Percentiles rank a stretch among this genome's conserved stretches.
Evolutionary conservation across 2,888 invertebrate genomes (phyloP).

Genomic region (Nephrotoma appendiculata): DNA sequence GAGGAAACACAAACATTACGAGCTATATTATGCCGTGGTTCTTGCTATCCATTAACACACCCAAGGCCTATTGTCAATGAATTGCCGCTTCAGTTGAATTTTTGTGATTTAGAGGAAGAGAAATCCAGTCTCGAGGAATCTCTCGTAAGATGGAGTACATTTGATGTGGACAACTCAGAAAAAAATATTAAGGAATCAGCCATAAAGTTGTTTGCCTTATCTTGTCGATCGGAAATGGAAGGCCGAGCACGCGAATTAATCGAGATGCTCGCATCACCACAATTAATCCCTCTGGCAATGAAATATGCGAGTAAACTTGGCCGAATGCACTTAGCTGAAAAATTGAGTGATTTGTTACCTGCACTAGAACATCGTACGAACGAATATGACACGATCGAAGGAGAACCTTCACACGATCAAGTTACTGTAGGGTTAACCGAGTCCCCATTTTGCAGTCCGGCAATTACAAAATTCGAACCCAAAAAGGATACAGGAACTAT

Average conservation of each 20-base stretch:
- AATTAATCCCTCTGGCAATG: conserved; percentile 67
- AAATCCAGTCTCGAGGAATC: conserved; percentile 70
- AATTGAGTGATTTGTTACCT: conserved; percentile 46
- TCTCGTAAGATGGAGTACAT: conserved; percentile 47
- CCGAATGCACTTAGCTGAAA: conserved; percentile 62
- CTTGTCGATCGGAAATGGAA: conserved; percentile 72
- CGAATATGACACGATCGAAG: conserved; percentile 10
- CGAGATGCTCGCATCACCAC: conserved; percentile 62
- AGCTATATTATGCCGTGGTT: conserved; percentile 79
- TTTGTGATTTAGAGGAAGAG: conserved; percentile 65
- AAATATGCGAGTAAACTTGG: conserved; percentile 74
- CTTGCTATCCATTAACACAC: conserved; percentile 69
- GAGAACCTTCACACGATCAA: neutral
- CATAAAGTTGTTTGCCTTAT: conserved; percentile 81
- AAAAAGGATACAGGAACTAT: conserved; percentile 13
- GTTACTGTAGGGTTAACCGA: conserved; percentile 12
- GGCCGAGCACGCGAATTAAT: conserved; percentile 76
- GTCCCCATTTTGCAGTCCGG: conserved; percentile 14
- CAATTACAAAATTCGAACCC: conserved; percentile 11
- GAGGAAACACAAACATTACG: conserved; percentile 65
- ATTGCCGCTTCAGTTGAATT: conserved; percentile 56
- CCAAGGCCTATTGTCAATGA: conserved; percentile 74
- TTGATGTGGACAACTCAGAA: conserved; percentile 46
- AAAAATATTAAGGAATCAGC: conserved; percentile 60
- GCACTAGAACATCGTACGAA: conserved; percentile 25